These are phyloP conservation scores for Oxyruncus cristatus DNA, from an alignment of 2,113 vertebrate genomes.

Conservation along the genomic window DNA sequence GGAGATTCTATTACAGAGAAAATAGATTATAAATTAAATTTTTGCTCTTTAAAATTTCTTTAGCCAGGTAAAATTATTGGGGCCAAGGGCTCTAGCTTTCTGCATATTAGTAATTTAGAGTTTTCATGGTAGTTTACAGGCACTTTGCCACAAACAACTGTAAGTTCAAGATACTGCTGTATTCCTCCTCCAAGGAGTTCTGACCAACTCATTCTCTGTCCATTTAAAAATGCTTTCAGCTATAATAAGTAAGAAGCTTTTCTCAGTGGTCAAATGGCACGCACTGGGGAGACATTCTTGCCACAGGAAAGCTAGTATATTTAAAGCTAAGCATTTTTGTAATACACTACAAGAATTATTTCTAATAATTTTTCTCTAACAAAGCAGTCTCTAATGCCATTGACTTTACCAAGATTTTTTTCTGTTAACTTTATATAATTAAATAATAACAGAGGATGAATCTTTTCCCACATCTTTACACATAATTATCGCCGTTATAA, in stretches of 20 bases:
- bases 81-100: background rate
- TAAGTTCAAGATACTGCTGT: background rate
- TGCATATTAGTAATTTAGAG: background rate
- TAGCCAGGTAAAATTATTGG: background rate
- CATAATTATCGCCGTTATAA: background rate
- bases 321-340: background rate
- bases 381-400: background rate
- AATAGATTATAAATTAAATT: background rate
- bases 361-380: background rate
- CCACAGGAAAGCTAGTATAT: background rate
- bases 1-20: background rate
- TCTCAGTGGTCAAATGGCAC: background rate
- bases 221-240: constrained; percentile 29
- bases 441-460: background rate
- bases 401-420: background rate
- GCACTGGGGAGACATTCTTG: background rate
- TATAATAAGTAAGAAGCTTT: constrained; percentile 35
- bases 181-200: constrained; percentile 11
- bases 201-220: constrained; percentile 6
- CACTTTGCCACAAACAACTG: background rate
- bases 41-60: background rate
- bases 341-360: background rate
- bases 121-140: constrained; percentile 7
- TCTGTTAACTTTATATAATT: background rate
- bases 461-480: background rate